Base-by-base conservation (phyloP, 2,113 vertebrate genomes). In the Pristiophorus japonicus region DNA sequence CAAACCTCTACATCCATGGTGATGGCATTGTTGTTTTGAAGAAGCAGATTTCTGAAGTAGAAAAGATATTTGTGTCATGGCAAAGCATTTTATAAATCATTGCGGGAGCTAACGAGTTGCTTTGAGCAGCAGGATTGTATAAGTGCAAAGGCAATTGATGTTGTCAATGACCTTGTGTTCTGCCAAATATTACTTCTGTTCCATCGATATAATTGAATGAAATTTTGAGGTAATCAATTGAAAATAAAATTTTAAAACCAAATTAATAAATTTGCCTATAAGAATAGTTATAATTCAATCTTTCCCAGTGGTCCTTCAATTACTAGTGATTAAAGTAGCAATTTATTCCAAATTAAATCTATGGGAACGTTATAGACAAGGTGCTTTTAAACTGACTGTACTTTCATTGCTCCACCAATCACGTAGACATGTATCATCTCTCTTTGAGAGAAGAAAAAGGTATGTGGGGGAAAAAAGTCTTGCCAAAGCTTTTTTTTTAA, bases 341-440 rank as follows among this genome's bases (percentile, higher is more conserved):
- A 63, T 92, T 63, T 63, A 92, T 92, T 92, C 34, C n/a, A 22
- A 92, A 92, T 63, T 92, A 92, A 63, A 18, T 65, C 59, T 20
- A 7, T 16, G n/a, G 18, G 78, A 34, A 63, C n/a, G 38, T 63
- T 65, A 91, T n/a, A 59, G 59, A 51, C 51, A 51, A 51, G 4
- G 2, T 51, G n/a, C 55, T 34, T 91, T 63, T 91, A 91, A 16
- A 20, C 7, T 62, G 18, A n/a, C 59, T 63, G n/a, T 20, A 14
- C 16, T 62, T 91, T 91, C 30, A 91, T 62, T 59, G 55, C 34
- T 63, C 34, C 30, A 22, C 62, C 34, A 65, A 62, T 92, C 59
- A 63, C 38, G 38, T 92, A 63, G 65, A n/a, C 59, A 92, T 63
- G 38, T 81, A 81, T 81, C n/a, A 81, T 81, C 78, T 42, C 16